Conservation (phyloP, 2,113 vertebrate species). For the Brienomyrus longianalis region DNA sequence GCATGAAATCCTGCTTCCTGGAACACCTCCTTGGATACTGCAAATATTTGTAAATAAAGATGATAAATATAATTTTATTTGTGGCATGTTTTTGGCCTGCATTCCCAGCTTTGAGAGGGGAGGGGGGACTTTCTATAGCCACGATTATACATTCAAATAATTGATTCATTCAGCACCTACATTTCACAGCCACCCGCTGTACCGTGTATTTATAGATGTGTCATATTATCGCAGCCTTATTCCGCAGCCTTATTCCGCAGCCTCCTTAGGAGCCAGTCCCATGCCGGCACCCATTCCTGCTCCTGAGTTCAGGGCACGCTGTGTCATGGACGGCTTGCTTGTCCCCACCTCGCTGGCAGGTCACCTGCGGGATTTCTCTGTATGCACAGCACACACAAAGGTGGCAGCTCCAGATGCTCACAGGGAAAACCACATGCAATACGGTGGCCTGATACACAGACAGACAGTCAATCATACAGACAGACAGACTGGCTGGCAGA, state of each 20-base stretch:
- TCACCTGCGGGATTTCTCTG: not conserved
- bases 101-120: not conserved
- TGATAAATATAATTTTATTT: not conserved
- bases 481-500: too few relatives aligned
- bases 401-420: not conserved
- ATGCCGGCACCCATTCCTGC: not conserved
- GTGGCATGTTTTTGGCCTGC: not conserved
- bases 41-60: not conserved
- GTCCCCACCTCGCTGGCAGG: not conserved
- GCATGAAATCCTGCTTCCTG: not conserved
- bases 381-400: not conserved
- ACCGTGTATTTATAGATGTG: not conserved
- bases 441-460: not conserved
- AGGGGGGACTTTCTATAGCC: not conserved
- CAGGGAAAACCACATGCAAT: not conserved
- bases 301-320: not conserved
- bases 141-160: not conserved
- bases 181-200: not conserved
- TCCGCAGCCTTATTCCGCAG: not conserved
- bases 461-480: not conserved
- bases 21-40: not conserved
- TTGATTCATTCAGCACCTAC: not conserved
- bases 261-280: not conserved
- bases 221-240: not conserved
- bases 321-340: not conserved